phyloP scores from a whole-genome alignment of 2,113 vertebrate genomes.

The Oryzias curvinotus region DNA sequence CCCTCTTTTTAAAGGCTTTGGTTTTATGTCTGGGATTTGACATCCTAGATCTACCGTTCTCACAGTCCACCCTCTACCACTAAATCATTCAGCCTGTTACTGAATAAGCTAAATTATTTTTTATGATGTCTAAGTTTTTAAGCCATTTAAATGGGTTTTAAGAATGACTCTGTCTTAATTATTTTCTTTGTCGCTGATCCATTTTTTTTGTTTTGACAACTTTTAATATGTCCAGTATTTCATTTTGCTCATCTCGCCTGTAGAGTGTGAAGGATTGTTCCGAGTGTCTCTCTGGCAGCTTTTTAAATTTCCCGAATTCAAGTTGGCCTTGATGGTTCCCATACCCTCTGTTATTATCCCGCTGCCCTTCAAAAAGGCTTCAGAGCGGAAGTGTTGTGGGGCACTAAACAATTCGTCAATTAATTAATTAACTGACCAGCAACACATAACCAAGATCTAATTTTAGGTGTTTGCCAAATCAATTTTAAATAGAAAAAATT shows the following conservation, averaged over 20 bases:
- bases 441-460: too few relatives aligned
- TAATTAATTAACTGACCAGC: too few relatives aligned
- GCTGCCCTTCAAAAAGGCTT: slow-evolving; percentile 66
- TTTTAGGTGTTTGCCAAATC: background rate
- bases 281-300: slow-evolving; percentile 70
- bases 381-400: slow-evolving; percentile 74
- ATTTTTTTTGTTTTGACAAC: background rate
- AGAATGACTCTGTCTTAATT: too few relatives aligned
- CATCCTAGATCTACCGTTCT: too few relatives aligned
- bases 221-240: background rate
- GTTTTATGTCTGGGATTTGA: too few relatives aligned
- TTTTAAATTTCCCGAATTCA: slow-evolving; percentile 62
- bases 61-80: too few relatives aligned
- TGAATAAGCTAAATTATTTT: too few relatives aligned
- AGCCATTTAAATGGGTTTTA: too few relatives aligned
- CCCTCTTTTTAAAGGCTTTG: too few relatives aligned
- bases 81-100: too few relatives aligned
- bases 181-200: too few relatives aligned
- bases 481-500: background rate
- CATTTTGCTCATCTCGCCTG: slow-evolving; percentile 57
- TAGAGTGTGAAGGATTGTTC: slow-evolving; percentile 70
- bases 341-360: slow-evolving; percentile 58
- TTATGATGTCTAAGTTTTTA: too few relatives aligned
- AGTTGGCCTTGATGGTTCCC: slow-evolving; percentile 61
- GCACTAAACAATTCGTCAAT: slow-evolving; percentile 28